A percentile compares a stretch with the other conserved stretches of the same genome.
Conservation (phyloP, 2,113 vertebrate genomes). For the Tragelaphus imberbis region DNA sequence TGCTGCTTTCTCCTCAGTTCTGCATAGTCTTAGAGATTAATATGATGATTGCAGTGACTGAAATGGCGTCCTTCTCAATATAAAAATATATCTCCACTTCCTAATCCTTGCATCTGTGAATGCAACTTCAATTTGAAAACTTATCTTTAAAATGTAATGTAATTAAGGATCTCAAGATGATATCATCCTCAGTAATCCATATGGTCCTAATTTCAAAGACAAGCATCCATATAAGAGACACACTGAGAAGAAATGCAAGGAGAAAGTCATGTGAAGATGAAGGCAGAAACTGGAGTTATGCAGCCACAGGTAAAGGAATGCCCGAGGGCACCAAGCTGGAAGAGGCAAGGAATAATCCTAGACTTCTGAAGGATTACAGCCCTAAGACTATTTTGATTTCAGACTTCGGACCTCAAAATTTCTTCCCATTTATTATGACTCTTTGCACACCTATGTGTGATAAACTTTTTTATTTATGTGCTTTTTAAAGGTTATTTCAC, state of each 20-base stretch:
- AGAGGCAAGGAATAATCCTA: neutral
- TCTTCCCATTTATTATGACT: neutral
- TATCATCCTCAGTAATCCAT: neutral
- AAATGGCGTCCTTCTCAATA: too few species aligned
- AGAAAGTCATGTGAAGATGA: neutral
- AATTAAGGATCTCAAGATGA: neutral
- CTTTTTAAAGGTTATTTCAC: neutral
- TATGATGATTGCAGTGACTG: neutral
- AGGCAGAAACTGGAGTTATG: neutral
- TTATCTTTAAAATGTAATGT: neutral
- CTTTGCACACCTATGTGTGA: neutral
- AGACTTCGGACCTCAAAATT: neutral
- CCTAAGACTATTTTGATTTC: neutral
- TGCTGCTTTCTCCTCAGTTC: neutral
- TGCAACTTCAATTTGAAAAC: neutral
- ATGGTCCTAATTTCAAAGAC: neutral
- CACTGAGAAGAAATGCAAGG: neutral
- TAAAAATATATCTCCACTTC: neutral
- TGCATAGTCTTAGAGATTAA: neutral
- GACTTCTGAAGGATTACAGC: neutral
- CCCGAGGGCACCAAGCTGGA: neutral
- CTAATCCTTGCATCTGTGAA: neutral
- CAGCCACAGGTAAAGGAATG: neutral
- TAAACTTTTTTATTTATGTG: neutral
- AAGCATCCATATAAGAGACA: neutral